Evolutionary conservation across 2,113 vertebrate genomes (phyloP).

Genomic region (Oceanites oceanicus): DNA sequence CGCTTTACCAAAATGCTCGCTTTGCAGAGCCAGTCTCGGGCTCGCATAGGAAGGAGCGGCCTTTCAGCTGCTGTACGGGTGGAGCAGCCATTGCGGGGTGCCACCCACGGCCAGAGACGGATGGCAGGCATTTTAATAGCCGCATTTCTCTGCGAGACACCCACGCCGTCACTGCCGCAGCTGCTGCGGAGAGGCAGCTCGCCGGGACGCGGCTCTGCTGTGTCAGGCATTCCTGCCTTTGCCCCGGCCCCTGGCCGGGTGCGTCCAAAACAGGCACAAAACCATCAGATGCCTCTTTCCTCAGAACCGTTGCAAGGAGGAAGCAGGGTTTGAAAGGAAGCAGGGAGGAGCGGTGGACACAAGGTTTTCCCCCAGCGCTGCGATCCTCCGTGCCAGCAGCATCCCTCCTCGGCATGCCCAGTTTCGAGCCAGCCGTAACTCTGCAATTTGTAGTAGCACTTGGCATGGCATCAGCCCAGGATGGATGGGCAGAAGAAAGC

Average conservation of each 20-base stretch:
- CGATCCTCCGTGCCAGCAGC: accelerated
- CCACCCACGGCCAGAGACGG: slow-evolving; percentile 13
- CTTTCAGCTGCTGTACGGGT: not conserved
- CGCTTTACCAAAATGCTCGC: accelerated
- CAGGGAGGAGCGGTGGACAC: not conserved
- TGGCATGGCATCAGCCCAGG: not conserved
- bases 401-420: not conserved
- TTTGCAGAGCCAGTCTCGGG: accelerated
- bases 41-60: not conserved
- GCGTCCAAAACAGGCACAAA: not conserved
- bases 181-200: not conserved
- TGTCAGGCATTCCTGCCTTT: slow-evolving; percentile 2
- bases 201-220: not conserved
- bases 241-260: accelerated
- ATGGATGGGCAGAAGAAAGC: not conserved
- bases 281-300: not conserved
- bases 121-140: slow-evolving; percentile 3
- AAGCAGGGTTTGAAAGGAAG: not conserved
- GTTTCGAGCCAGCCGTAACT: not conserved
- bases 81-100: not conserved
- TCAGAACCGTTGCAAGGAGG: not conserved
- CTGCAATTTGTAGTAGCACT: not conserved
- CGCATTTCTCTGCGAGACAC: not conserved
- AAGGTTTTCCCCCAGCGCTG: not conserved
- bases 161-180: not conserved